Conservation (phyloP, 64 coral and sea anemone genomes). For the Dendrophyllia cribrosa region DNA sequence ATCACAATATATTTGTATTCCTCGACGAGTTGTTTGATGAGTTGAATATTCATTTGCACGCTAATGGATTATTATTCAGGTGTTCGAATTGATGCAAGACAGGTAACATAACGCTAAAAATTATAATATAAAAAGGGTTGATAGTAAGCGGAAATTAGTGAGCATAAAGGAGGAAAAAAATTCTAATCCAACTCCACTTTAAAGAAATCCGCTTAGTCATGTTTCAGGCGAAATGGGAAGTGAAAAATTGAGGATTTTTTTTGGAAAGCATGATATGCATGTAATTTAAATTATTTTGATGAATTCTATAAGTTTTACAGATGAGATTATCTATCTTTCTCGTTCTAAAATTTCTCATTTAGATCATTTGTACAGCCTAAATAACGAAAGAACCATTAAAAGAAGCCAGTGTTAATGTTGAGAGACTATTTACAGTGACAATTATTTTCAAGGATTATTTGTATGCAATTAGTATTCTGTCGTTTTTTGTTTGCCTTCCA, state of each 20-base stretch:
- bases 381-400: too few species aligned
- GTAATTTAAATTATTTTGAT: not conserved
- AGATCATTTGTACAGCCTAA: too few species aligned
- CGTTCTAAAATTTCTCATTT: too few species aligned
- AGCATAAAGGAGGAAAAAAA: not conserved
- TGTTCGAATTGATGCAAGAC: not conserved
- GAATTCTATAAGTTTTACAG: not conserved
- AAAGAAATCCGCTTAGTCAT: slow-evolving; percentile 2
- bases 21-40: not conserved
- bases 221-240: not conserved
- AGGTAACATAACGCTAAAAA: too few species aligned
- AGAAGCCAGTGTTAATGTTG: too few species aligned
- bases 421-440: too few species aligned
- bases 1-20: not conserved
- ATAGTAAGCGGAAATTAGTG: not conserved
- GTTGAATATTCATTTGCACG: not conserved
- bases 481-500: too few species aligned
- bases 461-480: too few species aligned
- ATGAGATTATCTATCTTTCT: too few species aligned
- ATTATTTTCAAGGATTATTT: too few species aligned
- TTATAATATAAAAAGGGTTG: not conserved
- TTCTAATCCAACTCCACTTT: not conserved
- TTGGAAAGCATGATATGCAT: not conserved
- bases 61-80: not conserved
- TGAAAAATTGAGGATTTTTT: not conserved